Conservation (phyloP, 2,113 vertebrate species). For the Octodon degus region DNA sequence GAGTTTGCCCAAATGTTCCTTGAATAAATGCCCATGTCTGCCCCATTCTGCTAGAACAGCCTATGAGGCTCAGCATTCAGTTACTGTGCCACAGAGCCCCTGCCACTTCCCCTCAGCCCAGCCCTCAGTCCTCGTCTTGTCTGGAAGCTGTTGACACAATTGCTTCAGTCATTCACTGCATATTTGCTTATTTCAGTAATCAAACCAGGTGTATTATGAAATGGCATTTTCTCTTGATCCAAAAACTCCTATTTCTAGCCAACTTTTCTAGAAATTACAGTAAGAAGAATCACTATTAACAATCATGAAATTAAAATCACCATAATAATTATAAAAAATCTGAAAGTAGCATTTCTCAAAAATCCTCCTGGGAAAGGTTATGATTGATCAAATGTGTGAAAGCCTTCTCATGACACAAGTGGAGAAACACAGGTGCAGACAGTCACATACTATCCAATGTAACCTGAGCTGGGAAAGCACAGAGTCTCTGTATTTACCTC, state of each 20-base stretch:
- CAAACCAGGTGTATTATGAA: not conserved
- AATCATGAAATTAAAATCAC: not conserved
- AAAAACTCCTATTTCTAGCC: not conserved
- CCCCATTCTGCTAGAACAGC: not conserved
- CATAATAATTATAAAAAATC: not conserved
- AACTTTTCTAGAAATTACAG: not conserved
- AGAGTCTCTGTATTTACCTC: not conserved
- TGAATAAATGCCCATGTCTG: not conserved
- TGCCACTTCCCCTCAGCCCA: not conserved
- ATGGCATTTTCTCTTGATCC: not conserved
- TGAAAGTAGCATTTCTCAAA: not conserved
- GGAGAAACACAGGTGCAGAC: not conserved
- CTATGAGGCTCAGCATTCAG: rapidly evolving
- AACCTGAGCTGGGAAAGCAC: not conserved
- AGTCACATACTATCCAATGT: not conserved
- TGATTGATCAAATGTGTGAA: not conserved
- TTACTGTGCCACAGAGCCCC: no score
- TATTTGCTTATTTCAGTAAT: not conserved
- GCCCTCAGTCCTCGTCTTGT: not conserved
- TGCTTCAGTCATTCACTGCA: not conserved
- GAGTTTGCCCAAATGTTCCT: not conserved
- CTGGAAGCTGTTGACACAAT: not conserved
- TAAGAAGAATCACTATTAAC: not conserved
- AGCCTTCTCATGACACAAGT: not conserved
- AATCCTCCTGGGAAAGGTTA: not conserved